Percentiles rank a stretch among this genome's conserved stretches.
These are phyloP conservation scores for Pan paniscus DNA, from an alignment of 2,113 vertebrate species.

Conservation along the genomic window DNA sequence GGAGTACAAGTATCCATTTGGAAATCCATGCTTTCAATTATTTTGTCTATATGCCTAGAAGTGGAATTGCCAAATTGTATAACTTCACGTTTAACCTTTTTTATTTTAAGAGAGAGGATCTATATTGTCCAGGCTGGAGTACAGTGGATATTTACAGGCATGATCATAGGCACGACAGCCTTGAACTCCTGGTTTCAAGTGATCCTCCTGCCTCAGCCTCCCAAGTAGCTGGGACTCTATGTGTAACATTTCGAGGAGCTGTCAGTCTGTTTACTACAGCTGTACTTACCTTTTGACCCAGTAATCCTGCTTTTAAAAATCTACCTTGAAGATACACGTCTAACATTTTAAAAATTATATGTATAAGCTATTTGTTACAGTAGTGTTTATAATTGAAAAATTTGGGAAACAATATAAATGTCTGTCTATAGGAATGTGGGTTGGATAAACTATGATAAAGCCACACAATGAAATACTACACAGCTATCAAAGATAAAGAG, in stretches of 20 bases:
- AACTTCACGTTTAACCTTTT: neutral
- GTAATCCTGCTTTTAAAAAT: neutral
- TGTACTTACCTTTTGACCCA: neutral
- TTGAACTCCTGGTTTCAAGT: too few species aligned
- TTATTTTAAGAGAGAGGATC: too few species aligned
- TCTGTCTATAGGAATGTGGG: neutral
- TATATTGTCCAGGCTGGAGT: too few species aligned
- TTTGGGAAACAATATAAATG: neutral
- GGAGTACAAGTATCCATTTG: neutral
- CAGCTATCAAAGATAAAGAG: neutral
- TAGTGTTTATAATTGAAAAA: neutral
- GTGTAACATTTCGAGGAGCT: neutral
- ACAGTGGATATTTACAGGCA: too few species aligned
- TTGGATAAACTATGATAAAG: neutral
- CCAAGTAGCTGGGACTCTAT: too few species aligned
- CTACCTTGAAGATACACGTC: neutral
- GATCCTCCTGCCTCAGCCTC: too few species aligned
- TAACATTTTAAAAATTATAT: neutral
- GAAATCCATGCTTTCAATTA: neutral
- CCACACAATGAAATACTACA: neutral
- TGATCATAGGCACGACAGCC: too few species aligned
- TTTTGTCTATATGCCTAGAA: neutral
- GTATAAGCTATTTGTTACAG: neutral
- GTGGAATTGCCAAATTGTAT: neutral
- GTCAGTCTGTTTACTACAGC: neutral